Evolutionary conservation across 2,797 vertebrate species (phyloP).

Genomic region (Triplophysa bombifrons): DNA sequence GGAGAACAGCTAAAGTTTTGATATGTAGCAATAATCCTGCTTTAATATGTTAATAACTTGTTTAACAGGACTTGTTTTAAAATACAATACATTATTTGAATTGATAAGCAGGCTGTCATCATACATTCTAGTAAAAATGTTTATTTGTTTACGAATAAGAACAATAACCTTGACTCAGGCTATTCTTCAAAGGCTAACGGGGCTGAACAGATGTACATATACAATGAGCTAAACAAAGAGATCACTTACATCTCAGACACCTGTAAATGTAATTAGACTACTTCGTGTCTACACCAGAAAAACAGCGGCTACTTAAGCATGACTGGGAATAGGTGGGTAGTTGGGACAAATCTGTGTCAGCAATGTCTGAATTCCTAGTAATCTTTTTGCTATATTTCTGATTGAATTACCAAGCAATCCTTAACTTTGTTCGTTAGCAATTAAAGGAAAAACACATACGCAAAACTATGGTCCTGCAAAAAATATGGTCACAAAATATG

Average conservation of each 20-base stretch:
- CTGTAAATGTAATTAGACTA: conserved; percentile 29
- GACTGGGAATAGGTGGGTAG: background rate
- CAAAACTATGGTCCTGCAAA: too few species aligned
- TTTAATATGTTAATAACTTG: background rate
- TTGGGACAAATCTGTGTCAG: background rate
- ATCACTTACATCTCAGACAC: conserved; percentile 39
- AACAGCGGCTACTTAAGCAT: conserved; percentile 9
- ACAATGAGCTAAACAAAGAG: conserved; percentile 45
- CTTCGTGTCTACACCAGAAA: conserved; percentile 2
- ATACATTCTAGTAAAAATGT: conserved; percentile 58
- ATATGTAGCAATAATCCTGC: background rate
- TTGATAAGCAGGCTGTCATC: background rate
- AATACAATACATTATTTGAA: too few species aligned
- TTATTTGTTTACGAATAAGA: conserved; percentile 22
- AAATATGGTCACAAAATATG: too few species aligned
- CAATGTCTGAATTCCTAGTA: too few species aligned
- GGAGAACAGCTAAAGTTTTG: background rate
- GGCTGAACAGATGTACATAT: conserved; percentile 64
- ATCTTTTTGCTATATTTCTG: too few species aligned
- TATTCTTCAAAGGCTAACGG: conserved; percentile 71
- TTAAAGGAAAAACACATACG: too few species aligned
- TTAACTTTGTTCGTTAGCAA: too few species aligned
- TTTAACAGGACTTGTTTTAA: too few species aligned
- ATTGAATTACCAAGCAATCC: too few species aligned
- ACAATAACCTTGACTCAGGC: conserved; percentile 58